These are phyloP conservation scores for Limnephilus lunatus DNA, from an alignment of 2,888 invertebrate species.

Conservation along the genomic window DNA sequence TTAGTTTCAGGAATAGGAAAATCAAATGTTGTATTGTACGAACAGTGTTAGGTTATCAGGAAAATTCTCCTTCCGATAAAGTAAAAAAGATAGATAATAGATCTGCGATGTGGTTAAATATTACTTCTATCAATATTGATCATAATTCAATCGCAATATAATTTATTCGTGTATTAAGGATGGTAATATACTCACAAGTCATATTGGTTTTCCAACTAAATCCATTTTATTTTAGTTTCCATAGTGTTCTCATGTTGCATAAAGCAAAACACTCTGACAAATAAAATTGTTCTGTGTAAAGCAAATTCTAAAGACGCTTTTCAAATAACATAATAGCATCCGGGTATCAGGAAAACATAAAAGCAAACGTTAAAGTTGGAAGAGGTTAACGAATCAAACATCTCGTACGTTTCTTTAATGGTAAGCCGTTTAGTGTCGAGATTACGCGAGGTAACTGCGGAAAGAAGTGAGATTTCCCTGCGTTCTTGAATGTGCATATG, in stretches of 20 bases:
- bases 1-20: too few relatives aligned
- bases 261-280: background rate
- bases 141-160: too few relatives aligned
- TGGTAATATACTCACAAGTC: background rate
- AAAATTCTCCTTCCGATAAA: too few relatives aligned
- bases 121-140: too few relatives aligned
- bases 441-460: constrained; percentile 35
- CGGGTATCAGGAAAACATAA: constrained; percentile 42
- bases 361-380: constrained; percentile 11
- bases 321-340: background rate
- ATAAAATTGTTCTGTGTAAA: background rate
- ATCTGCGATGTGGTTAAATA: too few relatives aligned
- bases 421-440: constrained; percentile 17
- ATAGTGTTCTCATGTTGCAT: background rate
- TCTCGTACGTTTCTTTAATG: constrained; percentile 11
- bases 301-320: background rate
- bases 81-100: too few relatives aligned
- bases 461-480: background rate
- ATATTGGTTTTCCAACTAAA: background rate
- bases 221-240: background rate
- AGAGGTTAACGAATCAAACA: constrained; percentile 2
- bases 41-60: too few relatives aligned
- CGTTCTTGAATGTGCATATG: background rate
- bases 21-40: too few relatives aligned
- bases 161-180: too few relatives aligned